Percentiles rank a stretch among this genome's conserved stretches.
Conservation (phyloP, 1,140 invertebrate genomes). For the Diachasma alloeum region DNA sequence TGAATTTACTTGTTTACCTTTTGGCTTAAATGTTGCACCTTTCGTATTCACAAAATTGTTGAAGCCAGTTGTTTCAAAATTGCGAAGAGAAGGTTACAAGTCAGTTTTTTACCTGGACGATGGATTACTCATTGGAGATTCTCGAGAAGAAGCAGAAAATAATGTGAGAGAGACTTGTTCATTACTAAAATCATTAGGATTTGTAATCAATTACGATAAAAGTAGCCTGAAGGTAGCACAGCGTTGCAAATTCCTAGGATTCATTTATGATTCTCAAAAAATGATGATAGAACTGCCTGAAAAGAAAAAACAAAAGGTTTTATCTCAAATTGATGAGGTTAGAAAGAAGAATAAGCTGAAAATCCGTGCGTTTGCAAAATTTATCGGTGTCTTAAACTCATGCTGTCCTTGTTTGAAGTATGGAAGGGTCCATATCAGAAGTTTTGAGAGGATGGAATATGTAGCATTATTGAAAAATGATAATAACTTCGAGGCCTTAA, state of each 20-base stretch:
- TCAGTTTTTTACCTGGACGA: constrained; percentile 24
- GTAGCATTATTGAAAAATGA: constrained; percentile 5
- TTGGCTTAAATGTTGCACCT: background rate
- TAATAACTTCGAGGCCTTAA: constrained; percentile 13
- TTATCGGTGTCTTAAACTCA: constrained; percentile 13
- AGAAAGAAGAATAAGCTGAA: background rate
- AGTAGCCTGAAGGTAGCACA: background rate
- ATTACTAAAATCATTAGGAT: constrained; percentile 12
- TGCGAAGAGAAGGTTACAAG: background rate
- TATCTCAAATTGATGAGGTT: background rate
- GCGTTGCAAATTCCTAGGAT: constrained; percentile 13
- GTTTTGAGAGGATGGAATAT: constrained; percentile 12
- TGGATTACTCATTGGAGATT: constrained; percentile 11
- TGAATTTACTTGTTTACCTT: background rate
- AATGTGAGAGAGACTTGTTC: background rate
- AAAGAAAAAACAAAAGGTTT: constrained; percentile 2
- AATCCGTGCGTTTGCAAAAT: constrained; percentile 20
- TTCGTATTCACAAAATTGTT: constrained; percentile 50
- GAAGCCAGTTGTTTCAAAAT: constrained; percentile 26
- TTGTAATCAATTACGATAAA: constrained; percentile 16
- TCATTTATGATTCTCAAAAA: constrained; percentile 9
- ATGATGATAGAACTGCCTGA: constrained; percentile 8
- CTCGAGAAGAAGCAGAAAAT: background rate
- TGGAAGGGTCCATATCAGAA: constrained; percentile 7
- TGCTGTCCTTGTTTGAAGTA: constrained; percentile 9